Evolutionary conservation across 2,797 vertebrate genomes (phyloP).

Genomic region (Oryzias sinensis): DNA sequence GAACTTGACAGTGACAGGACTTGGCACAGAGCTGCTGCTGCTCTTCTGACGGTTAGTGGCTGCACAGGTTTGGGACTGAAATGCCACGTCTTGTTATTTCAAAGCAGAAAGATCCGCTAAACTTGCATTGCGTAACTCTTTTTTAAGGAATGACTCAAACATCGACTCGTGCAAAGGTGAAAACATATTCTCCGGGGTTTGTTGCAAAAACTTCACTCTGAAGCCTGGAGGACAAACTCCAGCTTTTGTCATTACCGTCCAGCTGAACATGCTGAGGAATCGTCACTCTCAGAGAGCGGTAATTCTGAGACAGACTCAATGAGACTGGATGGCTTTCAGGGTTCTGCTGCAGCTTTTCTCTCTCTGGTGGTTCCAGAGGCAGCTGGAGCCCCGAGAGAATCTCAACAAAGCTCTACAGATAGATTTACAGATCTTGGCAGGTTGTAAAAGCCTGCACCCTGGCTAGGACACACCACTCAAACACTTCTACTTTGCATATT

Average conservation of each 20-base stretch:
- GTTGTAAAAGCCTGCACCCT: slow-evolving; percentile 8
- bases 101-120: not conserved
- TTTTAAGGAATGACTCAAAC: not conserved
- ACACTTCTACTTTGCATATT: not conserved
- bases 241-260: slow-evolving; percentile 3
- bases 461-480: not conserved
- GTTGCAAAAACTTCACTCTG: not conserved
- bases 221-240: slow-evolving; percentile 8
- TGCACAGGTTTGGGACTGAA: slow-evolving; percentile 5
- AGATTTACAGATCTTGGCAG: slow-evolving; percentile 18
- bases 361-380: slow-evolving; percentile 2
- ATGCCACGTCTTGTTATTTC: slow-evolving; percentile 2
- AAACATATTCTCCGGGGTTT: not conserved
- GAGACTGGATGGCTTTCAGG: not conserved
- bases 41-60: not conserved
- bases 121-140: not conserved
- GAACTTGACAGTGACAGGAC: not conserved
- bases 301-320: slow-evolving; percentile 10
- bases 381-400: slow-evolving; percentile 1
- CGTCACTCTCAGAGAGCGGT: slow-evolving; percentile 10
- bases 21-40: slow-evolving; percentile 1
- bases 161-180: too few species aligned
- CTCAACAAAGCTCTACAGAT: slow-evolving; percentile 23
- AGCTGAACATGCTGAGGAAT: slow-evolving; percentile 22
- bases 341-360: not conserved